Conservation (phyloP, 92 coral and sea anemone species). For the Zoanthus gigantus region DNA sequence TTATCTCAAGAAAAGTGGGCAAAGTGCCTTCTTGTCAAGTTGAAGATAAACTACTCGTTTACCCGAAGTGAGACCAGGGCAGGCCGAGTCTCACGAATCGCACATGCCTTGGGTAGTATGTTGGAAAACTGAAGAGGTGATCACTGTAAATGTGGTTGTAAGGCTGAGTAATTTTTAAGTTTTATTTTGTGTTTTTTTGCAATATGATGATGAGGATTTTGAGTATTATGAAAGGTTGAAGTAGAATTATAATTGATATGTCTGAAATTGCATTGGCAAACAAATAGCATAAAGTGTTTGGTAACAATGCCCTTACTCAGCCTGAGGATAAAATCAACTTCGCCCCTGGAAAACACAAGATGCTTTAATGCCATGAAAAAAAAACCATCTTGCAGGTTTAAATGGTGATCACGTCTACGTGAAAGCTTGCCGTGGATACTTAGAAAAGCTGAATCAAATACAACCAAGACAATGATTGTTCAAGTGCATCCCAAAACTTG, state of each 20-base stretch:
- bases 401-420: slow-evolving; percentile 31
- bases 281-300: slow-evolving; percentile 5
- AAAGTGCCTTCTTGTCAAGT: slow-evolving; percentile 26
- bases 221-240: background rate
- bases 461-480: slow-evolving; percentile 54
- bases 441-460: slow-evolving; percentile 41
- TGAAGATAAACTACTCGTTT: slow-evolving; percentile 9
- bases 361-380: slow-evolving; percentile 13
- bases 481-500: slow-evolving; percentile 47
- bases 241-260: background rate
- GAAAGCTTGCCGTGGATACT: background rate
- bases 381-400: slow-evolving; percentile 36
- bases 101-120: slow-evolving; percentile 15
- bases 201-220: background rate
- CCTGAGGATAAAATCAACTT: slow-evolving; percentile 50
- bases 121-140: slow-evolving; percentile 11
- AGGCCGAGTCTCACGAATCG: slow-evolving; percentile 56
- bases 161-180: slow-evolving; percentile 14
- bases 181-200: no score
- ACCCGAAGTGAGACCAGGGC: slow-evolving; percentile 71
- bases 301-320: slow-evolving; percentile 36
- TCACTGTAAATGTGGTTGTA: slow-evolving; percentile 29
- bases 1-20: slow-evolving; percentile 60
- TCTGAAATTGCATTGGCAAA: background rate
- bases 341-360: slow-evolving; percentile 39